A percentile compares a stretch with the other conserved stretches of the same genome.
These are phyloP conservation scores for Bibio marci DNA, from an alignment of 2,888 invertebrate genomes.

Conservation along the genomic window DNA sequence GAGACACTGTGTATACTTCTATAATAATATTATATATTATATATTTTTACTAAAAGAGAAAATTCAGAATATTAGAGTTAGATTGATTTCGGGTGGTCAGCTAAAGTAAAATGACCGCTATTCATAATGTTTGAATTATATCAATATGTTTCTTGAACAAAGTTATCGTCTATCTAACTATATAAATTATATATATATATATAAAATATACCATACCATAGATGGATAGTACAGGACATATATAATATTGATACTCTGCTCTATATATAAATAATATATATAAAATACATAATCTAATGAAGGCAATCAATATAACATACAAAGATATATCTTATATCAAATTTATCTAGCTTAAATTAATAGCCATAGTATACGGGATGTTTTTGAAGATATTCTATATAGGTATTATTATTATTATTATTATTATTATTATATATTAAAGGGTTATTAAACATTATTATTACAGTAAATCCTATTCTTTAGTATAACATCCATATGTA, in stretches of 20 bases:
- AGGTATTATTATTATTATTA: too few species aligned
- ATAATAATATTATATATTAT: not conserved
- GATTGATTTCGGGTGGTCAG: constrained; percentile 8
- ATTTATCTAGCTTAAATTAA: constrained; percentile 9
- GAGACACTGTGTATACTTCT: not conserved
- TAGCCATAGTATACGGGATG: constrained; percentile 1
- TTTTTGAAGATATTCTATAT: not conserved
- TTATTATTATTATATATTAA: not conserved
- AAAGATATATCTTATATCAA: constrained; percentile 4
- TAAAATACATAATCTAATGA: constrained; percentile 4
- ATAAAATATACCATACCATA: not conserved
- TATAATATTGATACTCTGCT: not conserved
- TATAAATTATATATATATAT: too few species aligned
- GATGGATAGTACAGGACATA: not conserved
- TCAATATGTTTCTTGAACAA: constrained; percentile 2
- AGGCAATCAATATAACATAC: constrained; percentile 6
- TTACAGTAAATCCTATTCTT: too few species aligned
- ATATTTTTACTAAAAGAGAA: not conserved
- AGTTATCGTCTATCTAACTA: constrained; percentile 2
- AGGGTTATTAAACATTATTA: too few species aligned
- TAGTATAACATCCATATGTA: too few species aligned
- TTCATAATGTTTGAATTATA: constrained; percentile 5
- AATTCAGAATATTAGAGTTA: constrained; percentile 5
- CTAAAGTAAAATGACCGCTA: constrained; percentile 6
- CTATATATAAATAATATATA: not conserved